Evolutionary conservation across 1,140 invertebrate genomes (phyloP).

Genomic region (honey bee (Apis mellifera)): Amel_HAv3.1 CM009943.2:8500501-8501000

Average conservation of each 20-base stretch:
- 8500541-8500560: conserved; percentile 13
- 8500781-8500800: too few relatives aligned
- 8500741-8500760: too few relatives aligned
- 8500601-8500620: background rate
- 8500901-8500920: conserved; percentile 18
- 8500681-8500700: background rate
- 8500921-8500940: conserved; percentile 32
- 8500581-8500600: conserved; percentile 19
- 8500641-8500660: background rate
- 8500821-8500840: too few relatives aligned
- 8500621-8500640: background rate
- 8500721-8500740: too few relatives aligned
- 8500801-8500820: too few relatives aligned
- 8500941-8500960: conserved; percentile 53
- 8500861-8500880: too few relatives aligned
- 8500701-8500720: background rate
- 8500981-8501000: conserved; percentile 54
- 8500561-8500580: background rate
- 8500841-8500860: too few relatives aligned
- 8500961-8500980: conserved; percentile 59
- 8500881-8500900: background rate
- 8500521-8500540: conserved; percentile 14
- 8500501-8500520: conserved; percentile 11
- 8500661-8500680: background rate
- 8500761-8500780: too few relatives aligned